Base-by-base conservation (phyloP, 2,113 vertebrate genomes). In the Chitala chitala region DNA sequence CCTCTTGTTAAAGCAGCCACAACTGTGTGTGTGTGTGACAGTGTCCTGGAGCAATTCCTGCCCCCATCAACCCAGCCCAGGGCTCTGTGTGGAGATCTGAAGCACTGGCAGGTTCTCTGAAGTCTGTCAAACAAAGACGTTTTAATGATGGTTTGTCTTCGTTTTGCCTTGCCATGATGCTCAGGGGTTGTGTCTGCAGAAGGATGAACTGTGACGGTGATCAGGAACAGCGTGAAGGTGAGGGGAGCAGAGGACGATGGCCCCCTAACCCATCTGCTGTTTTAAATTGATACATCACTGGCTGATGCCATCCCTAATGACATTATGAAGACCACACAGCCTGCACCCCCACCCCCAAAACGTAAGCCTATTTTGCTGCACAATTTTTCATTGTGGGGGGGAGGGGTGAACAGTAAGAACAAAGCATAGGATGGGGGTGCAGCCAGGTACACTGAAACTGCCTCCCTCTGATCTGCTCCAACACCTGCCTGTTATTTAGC, bases 261-360 rank as follows among this genome's bases (percentile, higher is more conserved):
- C 5, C 38, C 38, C 61, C 38, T 36, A 22, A 46, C 42, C 64
- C n/a, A 22, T n/a, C 53, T 22, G 15, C 53, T n/a, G 53, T 22
- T 12, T 12, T 6, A 46, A 4, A 46, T 46, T 46, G 12, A 4
- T 46, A 12, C 44, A 80, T 73, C 70, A 69, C 59, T 71, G 73
- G 51, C 75, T 72, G 65, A 75, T 15, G 55, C 58, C 76, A 73
- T 77, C 78, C 82, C 83, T 86, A 85, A 83, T 73, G 75, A 78
- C 76, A 73, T 85, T 83, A 85, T 86, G 78, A 83, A 73, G 75
- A 48, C 82, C 77, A 78, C 76, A 76, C 83, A 82, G 82, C 63
- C 69, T 26, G 58, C 76, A 64, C 74, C 73, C 59, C 29, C n/a
- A 7, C 71, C 72, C 80, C 64, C 58, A 75, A 64, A 65, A 69